Conservation (phyloP, 2,797 vertebrate species). For the Crenichthys baileyi region DNA sequence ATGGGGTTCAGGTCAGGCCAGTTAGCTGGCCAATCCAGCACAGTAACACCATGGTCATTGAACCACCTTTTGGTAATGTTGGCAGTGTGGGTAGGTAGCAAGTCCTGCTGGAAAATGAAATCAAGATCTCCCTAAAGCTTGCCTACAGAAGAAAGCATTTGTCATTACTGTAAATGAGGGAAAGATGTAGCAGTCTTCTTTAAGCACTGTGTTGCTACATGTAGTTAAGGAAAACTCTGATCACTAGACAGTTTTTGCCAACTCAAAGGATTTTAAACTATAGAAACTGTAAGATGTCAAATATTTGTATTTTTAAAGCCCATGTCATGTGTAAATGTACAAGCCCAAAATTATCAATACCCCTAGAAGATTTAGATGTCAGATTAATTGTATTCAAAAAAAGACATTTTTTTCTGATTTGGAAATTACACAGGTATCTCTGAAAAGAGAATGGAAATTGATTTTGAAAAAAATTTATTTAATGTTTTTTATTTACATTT, state of each 20-base stretch:
- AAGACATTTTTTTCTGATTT: neutral
- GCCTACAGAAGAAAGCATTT: neutral
- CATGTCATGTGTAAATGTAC: neutral
- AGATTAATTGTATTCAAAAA: neutral
- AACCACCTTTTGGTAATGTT: too few relatives aligned
- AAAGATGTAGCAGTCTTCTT: neutral
- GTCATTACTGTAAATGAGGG: neutral
- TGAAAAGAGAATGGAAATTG: neutral
- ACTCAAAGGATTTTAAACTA: neutral
- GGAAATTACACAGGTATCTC: too few relatives aligned
- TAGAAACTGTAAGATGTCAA: neutral
- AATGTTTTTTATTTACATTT: too few relatives aligned
- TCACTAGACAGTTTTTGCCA: neutral
- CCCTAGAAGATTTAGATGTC: neutral
- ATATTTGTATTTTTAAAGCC: neutral
- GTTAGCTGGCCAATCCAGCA: too few relatives aligned
- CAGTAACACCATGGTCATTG: too few relatives aligned
- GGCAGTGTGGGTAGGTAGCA: too few relatives aligned
- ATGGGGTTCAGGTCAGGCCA: too few relatives aligned
- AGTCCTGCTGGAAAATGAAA: too few relatives aligned
- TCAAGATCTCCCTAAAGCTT: too few relatives aligned
- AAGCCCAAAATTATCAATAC: neutral
- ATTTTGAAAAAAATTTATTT: too few relatives aligned
- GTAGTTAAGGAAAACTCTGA: neutral
- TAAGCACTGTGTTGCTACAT: neutral